A percentile compares a stretch with the other conserved stretches of the same genome.
Evolutionary conservation across 2,797 vertebrate species (phyloP).

Genomic region (Pangasius krempfi): DNA sequence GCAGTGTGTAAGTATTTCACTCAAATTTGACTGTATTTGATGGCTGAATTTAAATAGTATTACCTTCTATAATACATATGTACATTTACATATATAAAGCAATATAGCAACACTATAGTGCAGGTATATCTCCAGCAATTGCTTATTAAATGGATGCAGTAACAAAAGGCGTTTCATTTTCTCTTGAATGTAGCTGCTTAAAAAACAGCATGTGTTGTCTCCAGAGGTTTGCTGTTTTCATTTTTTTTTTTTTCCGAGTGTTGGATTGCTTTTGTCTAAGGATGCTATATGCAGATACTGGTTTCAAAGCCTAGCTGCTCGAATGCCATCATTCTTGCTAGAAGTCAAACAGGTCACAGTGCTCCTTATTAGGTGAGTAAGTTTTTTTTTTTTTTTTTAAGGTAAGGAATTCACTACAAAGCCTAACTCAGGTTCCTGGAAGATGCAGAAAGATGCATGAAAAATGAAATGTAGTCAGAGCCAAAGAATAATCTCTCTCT

Average conservation of each 20-base stretch:
- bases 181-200: slow-evolving; percentile 3
- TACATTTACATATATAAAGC: slow-evolving; percentile 25
- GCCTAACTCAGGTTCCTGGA: slow-evolving; percentile 25
- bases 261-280: slow-evolving; percentile 38
- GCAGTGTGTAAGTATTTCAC: slow-evolving; percentile 2
- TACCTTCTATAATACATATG: slow-evolving; percentile 17
- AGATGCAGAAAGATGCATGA: slow-evolving; percentile 17
- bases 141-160: slow-evolving; percentile 18
- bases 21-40: background rate
- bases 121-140: slow-evolving; percentile 28
- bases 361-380: slow-evolving; percentile 47
- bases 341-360: slow-evolving; percentile 40
- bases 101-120: background rate
- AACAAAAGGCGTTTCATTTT: slow-evolving; percentile 19
- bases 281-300: slow-evolving; percentile 43
- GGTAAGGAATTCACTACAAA: slow-evolving; percentile 48
- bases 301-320: slow-evolving; percentile 36
- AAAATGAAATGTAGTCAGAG: slow-evolving; percentile 34
- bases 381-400: slow-evolving; percentile 13
- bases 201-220: slow-evolving; percentile 41
- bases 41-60: slow-evolving; percentile 20
- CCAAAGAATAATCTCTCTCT: slow-evolving; percentile 36
- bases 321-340: slow-evolving; percentile 35
- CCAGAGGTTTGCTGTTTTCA: slow-evolving; percentile 48
- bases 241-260: background rate